Percentiles rank a stretch among this genome's conserved stretches.
phyloP scores from a whole-genome alignment of 2,888 invertebrate species.

The Pterostichus niger region DNA sequence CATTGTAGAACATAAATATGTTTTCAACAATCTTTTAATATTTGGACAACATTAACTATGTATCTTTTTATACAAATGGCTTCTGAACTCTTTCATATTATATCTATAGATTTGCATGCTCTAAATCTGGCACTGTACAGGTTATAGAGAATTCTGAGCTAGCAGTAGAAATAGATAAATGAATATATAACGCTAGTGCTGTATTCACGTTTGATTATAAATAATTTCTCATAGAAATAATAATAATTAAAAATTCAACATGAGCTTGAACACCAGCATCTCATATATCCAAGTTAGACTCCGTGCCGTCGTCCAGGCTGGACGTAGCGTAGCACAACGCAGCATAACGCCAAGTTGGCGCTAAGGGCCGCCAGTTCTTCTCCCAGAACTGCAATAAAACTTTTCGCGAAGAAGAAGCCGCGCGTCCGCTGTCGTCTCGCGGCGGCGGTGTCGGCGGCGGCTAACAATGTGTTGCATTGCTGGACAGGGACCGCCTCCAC shows the following conservation, averaged over 20 bases:
- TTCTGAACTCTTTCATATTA: too few relatives aligned
- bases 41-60: too few relatives aligned
- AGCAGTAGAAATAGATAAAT: too few relatives aligned
- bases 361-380: slow-evolving; percentile 32
- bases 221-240: neutral
- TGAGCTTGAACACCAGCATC: neutral
- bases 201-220: neutral
- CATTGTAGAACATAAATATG: too few relatives aligned
- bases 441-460: slow-evolving; percentile 71
- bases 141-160: too few relatives aligned
- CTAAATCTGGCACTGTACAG: too few relatives aligned
- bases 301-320: neutral
- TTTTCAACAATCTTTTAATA: too few relatives aligned
- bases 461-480: slow-evolving; percentile 77
- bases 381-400: slow-evolving; percentile 76
- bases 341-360: neutral
- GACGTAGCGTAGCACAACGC: too few relatives aligned
- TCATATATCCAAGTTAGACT: neutral
- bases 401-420: slow-evolving; percentile 76
- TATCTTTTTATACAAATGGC: too few relatives aligned
- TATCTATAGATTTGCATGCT: too few relatives aligned
- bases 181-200: neutral
- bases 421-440: slow-evolving; percentile 60
- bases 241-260: slow-evolving; percentile 5
- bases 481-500: slow-evolving; percentile 72